phyloP scores from a whole-genome alignment of 2,888 invertebrate genomes.

The Villa cingulata region DNA sequence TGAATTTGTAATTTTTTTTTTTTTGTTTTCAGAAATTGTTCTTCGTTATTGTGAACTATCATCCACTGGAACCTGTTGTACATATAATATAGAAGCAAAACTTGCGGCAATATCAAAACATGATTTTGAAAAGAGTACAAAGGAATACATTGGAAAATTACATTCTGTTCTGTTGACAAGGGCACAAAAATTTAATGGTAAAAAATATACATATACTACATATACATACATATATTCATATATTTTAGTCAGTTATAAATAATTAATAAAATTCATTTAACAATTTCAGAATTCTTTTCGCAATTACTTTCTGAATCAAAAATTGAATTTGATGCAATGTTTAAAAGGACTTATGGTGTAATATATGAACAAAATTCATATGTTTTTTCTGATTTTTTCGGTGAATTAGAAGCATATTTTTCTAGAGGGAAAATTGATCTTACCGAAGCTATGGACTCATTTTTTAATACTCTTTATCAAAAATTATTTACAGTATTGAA shows the following conservation, averaged over 20 bases:
- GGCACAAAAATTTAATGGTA: conserved; percentile 76
- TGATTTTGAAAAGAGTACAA: conserved; percentile 60
- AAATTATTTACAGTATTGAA: conserved; percentile 94
- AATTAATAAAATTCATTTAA: no score
- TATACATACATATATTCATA: not conserved
- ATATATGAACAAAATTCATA: conserved; percentile 88
- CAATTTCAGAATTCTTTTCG: conserved; percentile 70
- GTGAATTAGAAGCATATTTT: conserved; percentile 81
- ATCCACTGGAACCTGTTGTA: conserved; percentile 44
- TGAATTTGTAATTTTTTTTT: no score
- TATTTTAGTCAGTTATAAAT: no score
- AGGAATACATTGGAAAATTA: conserved; percentile 60
- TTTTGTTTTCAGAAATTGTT: conserved; percentile 27
- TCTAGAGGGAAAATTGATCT: conserved; percentile 70
- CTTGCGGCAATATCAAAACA: conserved; percentile 56
- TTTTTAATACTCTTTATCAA: conserved; percentile 85
- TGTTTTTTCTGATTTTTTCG: conserved; percentile 84
- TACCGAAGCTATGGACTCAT: conserved; percentile 76
- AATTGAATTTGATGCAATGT: conserved; percentile 87
- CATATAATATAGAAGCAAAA: conserved; percentile 47
- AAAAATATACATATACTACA: not conserved
- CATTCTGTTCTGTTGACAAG: conserved; percentile 60
- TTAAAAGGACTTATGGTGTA: conserved; percentile 86
- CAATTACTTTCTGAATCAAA: conserved; percentile 70
- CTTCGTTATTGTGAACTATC: conserved; percentile 35